These are phyloP conservation scores for Ammodytes dubius DNA, from an alignment of 2,113 vertebrate genomes.

Conservation along the genomic window DNA sequence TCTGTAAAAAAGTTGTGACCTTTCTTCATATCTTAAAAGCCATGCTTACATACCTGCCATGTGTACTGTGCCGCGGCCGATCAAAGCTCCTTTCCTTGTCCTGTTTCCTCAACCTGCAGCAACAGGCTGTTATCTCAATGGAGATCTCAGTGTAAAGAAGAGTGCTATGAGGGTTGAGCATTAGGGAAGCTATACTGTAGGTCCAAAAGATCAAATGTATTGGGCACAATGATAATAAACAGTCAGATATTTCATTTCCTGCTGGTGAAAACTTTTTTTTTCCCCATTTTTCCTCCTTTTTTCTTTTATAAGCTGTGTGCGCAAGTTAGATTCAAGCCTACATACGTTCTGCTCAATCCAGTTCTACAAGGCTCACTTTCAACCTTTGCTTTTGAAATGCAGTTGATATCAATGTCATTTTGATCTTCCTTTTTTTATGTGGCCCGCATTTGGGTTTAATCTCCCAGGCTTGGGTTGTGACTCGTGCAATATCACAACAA, in stretches of 20 bases:
- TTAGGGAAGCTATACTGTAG: slow-evolving; percentile 9
- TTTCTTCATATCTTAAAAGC: slow-evolving; percentile 31
- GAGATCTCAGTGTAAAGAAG: slow-evolving; percentile 35
- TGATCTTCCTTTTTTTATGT: neutral
- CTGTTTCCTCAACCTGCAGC: slow-evolving; percentile 44
- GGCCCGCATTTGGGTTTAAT: neutral
- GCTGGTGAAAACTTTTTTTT: neutral
- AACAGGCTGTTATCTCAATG: slow-evolving; percentile 49
- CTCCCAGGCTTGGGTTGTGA: neutral
- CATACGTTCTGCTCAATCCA: neutral
- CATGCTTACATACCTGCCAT: slow-evolving; percentile 43
- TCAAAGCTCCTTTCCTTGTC: slow-evolving; percentile 46
- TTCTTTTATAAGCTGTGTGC: neutral
- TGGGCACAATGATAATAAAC: neutral
- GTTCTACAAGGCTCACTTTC: neutral
- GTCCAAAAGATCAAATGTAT: neutral
- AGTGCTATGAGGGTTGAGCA: neutral
- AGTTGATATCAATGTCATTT: neutral
- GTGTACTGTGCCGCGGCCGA: slow-evolving; percentile 33
- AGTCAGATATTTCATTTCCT: neutral
- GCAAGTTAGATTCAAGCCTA: neutral
- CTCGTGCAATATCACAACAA: neutral
- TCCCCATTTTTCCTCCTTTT: neutral
- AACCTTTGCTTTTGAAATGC: neutral
- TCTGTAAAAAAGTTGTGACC: neutral